phyloP scores from a whole-genome alignment of 2,113 vertebrate species.

The Rhea pennata region DNA sequence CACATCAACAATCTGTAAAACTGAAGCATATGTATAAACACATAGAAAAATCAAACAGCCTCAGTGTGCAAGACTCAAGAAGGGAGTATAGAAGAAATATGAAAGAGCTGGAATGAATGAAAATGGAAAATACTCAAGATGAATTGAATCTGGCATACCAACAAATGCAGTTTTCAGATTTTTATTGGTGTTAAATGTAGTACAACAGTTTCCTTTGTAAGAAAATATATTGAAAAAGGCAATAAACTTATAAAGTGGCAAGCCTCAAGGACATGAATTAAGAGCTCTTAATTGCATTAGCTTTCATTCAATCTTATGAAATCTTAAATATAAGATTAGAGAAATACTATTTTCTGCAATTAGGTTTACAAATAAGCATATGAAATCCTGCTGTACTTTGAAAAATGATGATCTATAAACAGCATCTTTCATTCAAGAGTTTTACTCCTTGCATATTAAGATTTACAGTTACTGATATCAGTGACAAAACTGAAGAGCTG shows the following conservation, averaged over 20 bases:
- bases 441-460: background rate
- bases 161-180: constrained; percentile 32
- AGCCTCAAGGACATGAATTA: background rate
- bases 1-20: constrained; percentile 44
- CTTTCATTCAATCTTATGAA: background rate
- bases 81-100: constrained; percentile 19
- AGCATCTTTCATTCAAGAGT: background rate
- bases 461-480: background rate
- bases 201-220: constrained; percentile 12
- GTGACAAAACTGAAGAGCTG: background rate
- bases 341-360: background rate
- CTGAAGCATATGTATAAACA: constrained; percentile 51
- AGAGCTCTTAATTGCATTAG: background rate
- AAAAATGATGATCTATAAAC: background rate
- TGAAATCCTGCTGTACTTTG: background rate
- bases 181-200: constrained; percentile 19
- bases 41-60: constrained; percentile 49
- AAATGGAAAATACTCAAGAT: constrained; percentile 40
- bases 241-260: background rate
- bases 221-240: background rate
- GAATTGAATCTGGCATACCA: constrained; percentile 27
- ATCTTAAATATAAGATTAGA: background rate
- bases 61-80: constrained; percentile 2
- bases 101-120: constrained; percentile 23
- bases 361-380: background rate